Evolutionary conservation across 2,888 invertebrate species (phyloP), one percentile per base, ranked within the genome.

Genomic region (Drosophila emarginata): DNA sequence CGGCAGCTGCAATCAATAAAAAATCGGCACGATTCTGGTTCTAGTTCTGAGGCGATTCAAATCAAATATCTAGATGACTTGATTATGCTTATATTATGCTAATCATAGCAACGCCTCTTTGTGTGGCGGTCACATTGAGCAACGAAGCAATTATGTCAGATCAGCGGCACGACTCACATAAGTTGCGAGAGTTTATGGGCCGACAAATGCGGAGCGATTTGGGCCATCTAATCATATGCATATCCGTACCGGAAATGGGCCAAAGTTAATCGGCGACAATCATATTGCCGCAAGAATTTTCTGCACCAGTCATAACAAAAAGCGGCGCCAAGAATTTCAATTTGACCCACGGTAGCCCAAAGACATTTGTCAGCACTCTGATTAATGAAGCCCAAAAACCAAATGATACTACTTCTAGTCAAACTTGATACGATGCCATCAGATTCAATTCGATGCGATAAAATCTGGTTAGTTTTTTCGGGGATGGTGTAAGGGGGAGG

Each of bases 61-160:
- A 72, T 72, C 61, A 68, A 39, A 51, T 66, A 76, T 73, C 64
- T 15, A 52, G 51, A 70, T 68, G 67, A 72, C 67, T 80, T 80
- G 77, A 77, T 78, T 73, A 77, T 73, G 78, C 37, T 54, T 40
- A 58, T 63, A 54, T 64, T 77, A 80, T 80, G 80, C 59, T 63
- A 80, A 80, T 80, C 12, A 6, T 28, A 2, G 15, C 58, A n/a
- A 40, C 45, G 65, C 65, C 68, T 65, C 53, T 61, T 64, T 60
- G 66, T 66, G 76, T 78, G 68, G 67, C 68, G 28, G 53, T 15
- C 26, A 32, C 64, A 54, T 59, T 53, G 74, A 36, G 54, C 54
- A 36, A 71, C 73, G 64, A 54, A 40, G 57, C 61, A 72, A 80
- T 80, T 78, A 80, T 78, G 80, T 80, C 81, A 72, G 67, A 67